A percentile compares a stretch with the other conserved stretches of the same genome.
Conservation (phyloP, 2,797 vertebrate species). For the Clarias pachynema region DNA sequence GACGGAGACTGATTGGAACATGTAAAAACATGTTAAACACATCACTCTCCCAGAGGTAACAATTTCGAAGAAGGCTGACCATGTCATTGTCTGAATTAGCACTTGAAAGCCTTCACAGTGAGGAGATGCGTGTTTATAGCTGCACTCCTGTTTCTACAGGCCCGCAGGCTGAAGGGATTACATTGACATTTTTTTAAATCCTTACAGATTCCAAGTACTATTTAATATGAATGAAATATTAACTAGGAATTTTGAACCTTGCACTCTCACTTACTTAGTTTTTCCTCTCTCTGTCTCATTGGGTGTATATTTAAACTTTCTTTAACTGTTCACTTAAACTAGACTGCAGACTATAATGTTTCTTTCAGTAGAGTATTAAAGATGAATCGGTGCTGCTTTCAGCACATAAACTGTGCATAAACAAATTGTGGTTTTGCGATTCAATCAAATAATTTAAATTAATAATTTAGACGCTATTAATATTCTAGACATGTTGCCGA, state of each 20-base stretch:
- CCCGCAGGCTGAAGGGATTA: constrained; percentile 7
- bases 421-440: constrained; percentile 22
- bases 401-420: neutral
- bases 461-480: constrained; percentile 20
- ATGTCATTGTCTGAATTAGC: constrained; percentile 75
- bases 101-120: constrained; percentile 57
- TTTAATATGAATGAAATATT: neutral
- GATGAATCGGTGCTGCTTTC: neutral
- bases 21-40: constrained; percentile 27
- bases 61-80: constrained; percentile 69
- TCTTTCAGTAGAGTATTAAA: constrained; percentile 18
- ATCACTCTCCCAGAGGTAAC: constrained; percentile 64
- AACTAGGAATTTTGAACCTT: neutral
- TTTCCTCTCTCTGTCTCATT: neutral
- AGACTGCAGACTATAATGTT: neutral
- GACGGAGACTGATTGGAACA: neutral
- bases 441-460: constrained; percentile 10
- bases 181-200: neutral
- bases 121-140: constrained; percentile 36
- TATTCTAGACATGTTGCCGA: neutral
- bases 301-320: neutral
- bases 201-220: neutral
- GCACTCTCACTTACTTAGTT: neutral
- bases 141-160: constrained; percentile 39
- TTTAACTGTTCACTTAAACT: neutral